A percentile compares a stretch with the other conserved stretches of the same genome.
phyloP scores from a whole-genome alignment of 2,113 vertebrate genomes.

The Psophia crepitans region DNA sequence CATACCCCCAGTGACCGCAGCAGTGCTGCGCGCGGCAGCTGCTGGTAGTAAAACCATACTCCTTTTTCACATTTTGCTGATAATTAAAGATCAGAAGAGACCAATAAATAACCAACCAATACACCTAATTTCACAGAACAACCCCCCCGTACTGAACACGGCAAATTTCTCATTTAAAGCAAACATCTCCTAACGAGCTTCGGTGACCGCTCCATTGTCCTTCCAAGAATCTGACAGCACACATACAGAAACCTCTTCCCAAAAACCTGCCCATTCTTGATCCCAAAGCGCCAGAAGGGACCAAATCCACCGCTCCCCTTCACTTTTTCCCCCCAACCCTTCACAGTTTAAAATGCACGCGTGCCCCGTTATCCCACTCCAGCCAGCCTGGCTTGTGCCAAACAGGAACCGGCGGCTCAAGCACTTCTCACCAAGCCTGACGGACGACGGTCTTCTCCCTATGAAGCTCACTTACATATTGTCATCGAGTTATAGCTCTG shows the following conservation, averaged over 20 bases:
- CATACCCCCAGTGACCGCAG: fast-evolving
- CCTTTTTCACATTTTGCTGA: background rate
- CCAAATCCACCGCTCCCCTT: background rate
- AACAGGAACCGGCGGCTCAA: fast-evolving
- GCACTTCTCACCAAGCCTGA: fast-evolving
- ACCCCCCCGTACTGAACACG: background rate
- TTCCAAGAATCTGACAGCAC: background rate
- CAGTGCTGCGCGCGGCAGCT: background rate
- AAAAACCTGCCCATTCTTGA: background rate
- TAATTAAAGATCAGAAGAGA: background rate
- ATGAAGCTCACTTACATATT: fast-evolving
- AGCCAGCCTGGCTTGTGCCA: background rate
- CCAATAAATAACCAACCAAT: background rate
- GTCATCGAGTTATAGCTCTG: background rate
- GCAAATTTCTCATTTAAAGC: background rate
- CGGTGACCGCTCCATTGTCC: background rate
- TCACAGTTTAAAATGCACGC: background rate
- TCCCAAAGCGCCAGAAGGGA: background rate
- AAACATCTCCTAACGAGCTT: background rate
- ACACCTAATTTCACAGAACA: background rate
- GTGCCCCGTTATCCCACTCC: too few relatives aligned
- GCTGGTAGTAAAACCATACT: background rate
- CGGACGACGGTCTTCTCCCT: background rate
- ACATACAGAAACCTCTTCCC: background rate
- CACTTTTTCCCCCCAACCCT: background rate